Conservation (phyloP, 2,797 vertebrate genomes). For the Petrocephalus sullivani region DNA sequence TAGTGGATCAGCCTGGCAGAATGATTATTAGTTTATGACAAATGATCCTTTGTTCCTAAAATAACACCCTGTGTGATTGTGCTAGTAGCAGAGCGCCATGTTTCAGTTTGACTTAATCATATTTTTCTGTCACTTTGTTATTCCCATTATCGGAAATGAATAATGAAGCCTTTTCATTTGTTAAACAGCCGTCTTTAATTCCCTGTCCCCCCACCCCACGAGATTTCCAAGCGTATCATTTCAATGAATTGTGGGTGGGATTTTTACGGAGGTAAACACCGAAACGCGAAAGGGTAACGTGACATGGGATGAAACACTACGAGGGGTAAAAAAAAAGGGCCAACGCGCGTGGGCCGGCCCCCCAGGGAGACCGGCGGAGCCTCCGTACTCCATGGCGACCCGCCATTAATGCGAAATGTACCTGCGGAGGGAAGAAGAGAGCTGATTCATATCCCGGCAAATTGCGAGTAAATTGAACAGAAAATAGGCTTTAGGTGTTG, state of each 20-base stretch:
- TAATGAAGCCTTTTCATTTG: slow-evolving; percentile 23
- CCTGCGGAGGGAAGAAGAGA: neutral
- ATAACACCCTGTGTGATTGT: slow-evolving; percentile 28
- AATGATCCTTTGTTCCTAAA: slow-evolving; percentile 13
- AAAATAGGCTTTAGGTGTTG: slow-evolving; percentile 3
- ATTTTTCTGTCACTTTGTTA: slow-evolving; percentile 23
- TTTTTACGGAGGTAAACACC: neutral
- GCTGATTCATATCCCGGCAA: neutral
- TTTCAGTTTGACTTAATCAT: slow-evolving; percentile 48
- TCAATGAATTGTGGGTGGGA: neutral
- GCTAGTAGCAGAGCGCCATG: slow-evolving; percentile 27
- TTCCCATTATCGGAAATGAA: slow-evolving; percentile 20
- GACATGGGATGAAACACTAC: neutral
- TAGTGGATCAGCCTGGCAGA: neutral
- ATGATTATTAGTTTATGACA: slow-evolving; percentile 12
- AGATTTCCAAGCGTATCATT: slow-evolving; percentile 13
- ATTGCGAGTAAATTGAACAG: neutral
- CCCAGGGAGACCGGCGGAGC: neutral
- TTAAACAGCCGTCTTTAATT: slow-evolving; percentile 12
- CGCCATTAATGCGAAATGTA: neutral
- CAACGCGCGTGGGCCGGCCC: neutral
- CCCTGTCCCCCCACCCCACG: neutral
- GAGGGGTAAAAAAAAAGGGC: neutral
- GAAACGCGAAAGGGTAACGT: neutral
- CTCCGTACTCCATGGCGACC: neutral